Percentiles rank a stretch among this genome's conserved stretches.
Conservation (phyloP, 2,888 invertebrate genomes). For the Galerucella pusilla region DNA sequence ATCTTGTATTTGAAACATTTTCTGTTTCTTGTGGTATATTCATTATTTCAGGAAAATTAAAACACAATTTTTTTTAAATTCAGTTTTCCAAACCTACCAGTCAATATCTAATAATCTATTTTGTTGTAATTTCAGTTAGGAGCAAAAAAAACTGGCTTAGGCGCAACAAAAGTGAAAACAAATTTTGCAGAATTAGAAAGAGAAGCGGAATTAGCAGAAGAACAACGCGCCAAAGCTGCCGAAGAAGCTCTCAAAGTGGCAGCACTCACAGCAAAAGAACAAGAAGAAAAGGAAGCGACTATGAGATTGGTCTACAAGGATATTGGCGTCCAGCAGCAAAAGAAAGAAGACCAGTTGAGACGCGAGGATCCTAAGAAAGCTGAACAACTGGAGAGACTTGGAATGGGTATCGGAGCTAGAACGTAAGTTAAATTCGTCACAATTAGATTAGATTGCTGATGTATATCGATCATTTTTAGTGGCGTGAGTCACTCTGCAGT, state of each 20-base stretch:
- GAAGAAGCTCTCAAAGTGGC: constrained; percentile 64
- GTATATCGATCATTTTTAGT: constrained; percentile 59
- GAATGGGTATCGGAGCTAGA: constrained; percentile 83
- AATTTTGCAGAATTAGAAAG: constrained; percentile 96
- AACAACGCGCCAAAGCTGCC: constrained; percentile 67
- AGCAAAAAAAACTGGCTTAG: constrained; percentile 87
- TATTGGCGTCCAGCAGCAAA: constrained; percentile 72
- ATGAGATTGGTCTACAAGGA: constrained; percentile 84
- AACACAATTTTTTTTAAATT: not conserved
- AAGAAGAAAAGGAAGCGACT: constrained; percentile 75
- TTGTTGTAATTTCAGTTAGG: constrained; percentile 73
- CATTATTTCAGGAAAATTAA: too few relatives aligned
- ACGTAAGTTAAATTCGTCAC: constrained; percentile 60
- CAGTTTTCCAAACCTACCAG: not conserved
- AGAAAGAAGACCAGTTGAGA: constrained; percentile 78
- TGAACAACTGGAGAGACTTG: constrained; percentile 89
- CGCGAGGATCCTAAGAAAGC: constrained; percentile 84
- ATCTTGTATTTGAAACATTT: not conserved
- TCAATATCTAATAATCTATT: not conserved
- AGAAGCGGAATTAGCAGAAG: constrained; percentile 87
- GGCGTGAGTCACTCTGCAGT: constrained; percentile 87
- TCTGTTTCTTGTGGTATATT: not conserved
- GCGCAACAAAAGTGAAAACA: constrained; percentile 93
- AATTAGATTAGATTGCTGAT: not conserved
- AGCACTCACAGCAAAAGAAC: constrained; percentile 70